Evolutionary conservation across 2,888 invertebrate species (phyloP).

Genomic region (Biston betularia): DNA sequence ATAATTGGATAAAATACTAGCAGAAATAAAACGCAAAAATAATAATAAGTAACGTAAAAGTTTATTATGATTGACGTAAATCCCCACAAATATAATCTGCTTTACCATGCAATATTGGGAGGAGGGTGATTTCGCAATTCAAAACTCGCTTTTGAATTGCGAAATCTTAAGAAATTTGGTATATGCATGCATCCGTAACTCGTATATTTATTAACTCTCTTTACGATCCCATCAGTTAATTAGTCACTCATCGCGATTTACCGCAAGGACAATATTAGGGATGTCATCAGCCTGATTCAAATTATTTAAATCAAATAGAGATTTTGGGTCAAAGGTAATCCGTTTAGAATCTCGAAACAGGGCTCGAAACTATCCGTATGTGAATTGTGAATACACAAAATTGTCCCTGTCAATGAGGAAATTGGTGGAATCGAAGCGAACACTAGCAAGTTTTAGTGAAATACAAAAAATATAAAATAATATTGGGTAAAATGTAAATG

Average conservation of each 20-base stretch:
- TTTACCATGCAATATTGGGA: too few species aligned
- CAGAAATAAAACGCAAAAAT: too few species aligned
- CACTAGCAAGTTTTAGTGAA: too few species aligned
- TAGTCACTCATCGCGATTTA: constrained; percentile 24
- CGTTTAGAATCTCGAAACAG: not conserved
- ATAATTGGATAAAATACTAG: too few species aligned
- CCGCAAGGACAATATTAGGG: constrained; percentile 9
- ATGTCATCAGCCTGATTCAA: not conserved
- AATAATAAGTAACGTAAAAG: too few species aligned
- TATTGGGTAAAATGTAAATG: too few species aligned
- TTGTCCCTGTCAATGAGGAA: not conserved
- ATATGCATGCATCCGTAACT: not conserved
- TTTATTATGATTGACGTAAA: too few species aligned
- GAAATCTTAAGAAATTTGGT: not conserved
- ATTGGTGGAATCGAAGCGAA: too few species aligned
- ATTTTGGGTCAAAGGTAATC: constrained; percentile 4
- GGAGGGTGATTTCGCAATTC: too few species aligned
- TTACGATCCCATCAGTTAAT: constrained; percentile 31
- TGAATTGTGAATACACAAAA: not conserved
- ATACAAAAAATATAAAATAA: too few species aligned
- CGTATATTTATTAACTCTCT: constrained; percentile 24
- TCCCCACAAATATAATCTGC: too few species aligned
- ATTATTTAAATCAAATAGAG: not conserved
- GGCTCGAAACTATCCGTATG: not conserved
- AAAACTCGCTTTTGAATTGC: not conserved